A percentile compares a stretch with the other conserved stretches of the same genome.
These are phyloP conservation scores for Encarsia formosa DNA, from an alignment of 2,888 invertebrate species.

Conservation along the genomic window DNA sequence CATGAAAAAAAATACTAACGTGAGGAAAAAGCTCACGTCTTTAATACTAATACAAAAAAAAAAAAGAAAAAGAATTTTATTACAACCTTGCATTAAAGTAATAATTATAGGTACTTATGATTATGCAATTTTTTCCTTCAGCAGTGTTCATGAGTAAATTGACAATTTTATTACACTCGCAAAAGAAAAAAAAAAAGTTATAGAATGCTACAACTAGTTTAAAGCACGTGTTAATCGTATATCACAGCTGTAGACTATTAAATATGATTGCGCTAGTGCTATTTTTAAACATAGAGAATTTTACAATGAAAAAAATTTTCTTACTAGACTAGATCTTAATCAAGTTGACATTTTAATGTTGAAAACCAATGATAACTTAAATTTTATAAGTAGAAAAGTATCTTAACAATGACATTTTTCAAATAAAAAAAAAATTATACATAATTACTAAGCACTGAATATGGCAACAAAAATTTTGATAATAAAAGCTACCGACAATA, in stretches of 20 bases:
- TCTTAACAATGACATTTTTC: neutral
- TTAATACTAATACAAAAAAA: too few relatives aligned
- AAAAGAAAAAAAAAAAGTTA: slow-evolving; percentile 15
- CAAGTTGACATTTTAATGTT: too few relatives aligned
- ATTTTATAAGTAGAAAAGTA: neutral
- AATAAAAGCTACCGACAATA: too few relatives aligned
- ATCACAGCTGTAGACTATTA: slow-evolving; percentile 28
- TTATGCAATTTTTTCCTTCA: neutral
- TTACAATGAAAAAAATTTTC: neutral
- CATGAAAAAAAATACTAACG: slow-evolving; percentile 13
- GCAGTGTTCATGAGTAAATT: neutral
- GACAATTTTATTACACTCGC: slow-evolving; percentile 13
- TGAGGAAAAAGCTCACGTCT: slow-evolving; percentile 8
- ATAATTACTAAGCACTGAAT: too few relatives aligned
- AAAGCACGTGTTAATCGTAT: slow-evolving; percentile 24
- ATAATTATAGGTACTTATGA: too few relatives aligned
- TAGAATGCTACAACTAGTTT: slow-evolving; percentile 16
- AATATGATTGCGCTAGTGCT: slow-evolving; percentile 22
- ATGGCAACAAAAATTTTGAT: too few relatives aligned
- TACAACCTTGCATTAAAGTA: too few relatives aligned
- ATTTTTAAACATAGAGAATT: slow-evolving; percentile 8
- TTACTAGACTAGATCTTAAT: too few relatives aligned
- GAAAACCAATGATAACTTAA: too few relatives aligned
- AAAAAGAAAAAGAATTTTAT: too few relatives aligned
- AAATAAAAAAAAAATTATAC: slow-evolving; percentile 4